Evolutionary conservation across 2,888 invertebrate genomes (phyloP).

Genomic region (Gerris lacustris): DNA sequence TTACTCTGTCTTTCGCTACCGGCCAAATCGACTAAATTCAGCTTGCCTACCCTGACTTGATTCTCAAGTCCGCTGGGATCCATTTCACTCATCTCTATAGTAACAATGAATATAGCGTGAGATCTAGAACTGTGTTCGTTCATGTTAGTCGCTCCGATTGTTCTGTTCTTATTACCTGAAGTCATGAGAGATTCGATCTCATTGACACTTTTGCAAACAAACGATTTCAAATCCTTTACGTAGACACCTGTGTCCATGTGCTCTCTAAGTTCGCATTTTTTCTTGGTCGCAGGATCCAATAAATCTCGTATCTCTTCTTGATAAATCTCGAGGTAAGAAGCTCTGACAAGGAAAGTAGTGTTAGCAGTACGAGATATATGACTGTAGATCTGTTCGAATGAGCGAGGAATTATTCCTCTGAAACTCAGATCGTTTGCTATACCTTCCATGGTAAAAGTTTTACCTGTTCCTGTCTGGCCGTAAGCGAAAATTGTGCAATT

Average conservation of each 20-base stretch:
- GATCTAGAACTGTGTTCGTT: constrained; percentile 96
- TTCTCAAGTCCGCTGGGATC: constrained; percentile 39
- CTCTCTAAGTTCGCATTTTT: constrained; percentile 61
- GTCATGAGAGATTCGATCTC: constrained; percentile 93
- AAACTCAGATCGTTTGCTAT: constrained; percentile 29
- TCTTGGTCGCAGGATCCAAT: constrained; percentile 54
- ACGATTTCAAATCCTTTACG: constrained; percentile 87
- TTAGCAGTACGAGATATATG: constrained; percentile 85
- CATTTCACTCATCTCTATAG: constrained; percentile 81
- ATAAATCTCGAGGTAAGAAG: constrained; percentile 95
- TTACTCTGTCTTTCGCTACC: constrained; percentile 96
- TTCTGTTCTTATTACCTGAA: constrained; percentile 82
- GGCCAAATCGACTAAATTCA: constrained; percentile 95
- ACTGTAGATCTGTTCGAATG: constrained; percentile 94
- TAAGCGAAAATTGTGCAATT: constrained; percentile 99
- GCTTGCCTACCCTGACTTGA: constrained; percentile 55
- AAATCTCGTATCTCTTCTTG: constrained; percentile 55
- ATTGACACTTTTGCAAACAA: constrained; percentile 82
- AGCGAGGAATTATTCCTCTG: constrained; percentile 84
- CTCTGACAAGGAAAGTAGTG: constrained; percentile 88
- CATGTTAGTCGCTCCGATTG: constrained; percentile 93
- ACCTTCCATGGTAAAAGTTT: constrained; percentile 58
- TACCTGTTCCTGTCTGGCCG: constrained; percentile 96
- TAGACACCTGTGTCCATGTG: constrained; percentile 76
- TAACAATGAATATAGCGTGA: constrained; percentile 96